Percentiles rank a stretch among this genome's conserved stretches.
phyloP scores from a whole-genome alignment of 2,888 invertebrate genomes.

The Agrochola lychnidis region DNA sequence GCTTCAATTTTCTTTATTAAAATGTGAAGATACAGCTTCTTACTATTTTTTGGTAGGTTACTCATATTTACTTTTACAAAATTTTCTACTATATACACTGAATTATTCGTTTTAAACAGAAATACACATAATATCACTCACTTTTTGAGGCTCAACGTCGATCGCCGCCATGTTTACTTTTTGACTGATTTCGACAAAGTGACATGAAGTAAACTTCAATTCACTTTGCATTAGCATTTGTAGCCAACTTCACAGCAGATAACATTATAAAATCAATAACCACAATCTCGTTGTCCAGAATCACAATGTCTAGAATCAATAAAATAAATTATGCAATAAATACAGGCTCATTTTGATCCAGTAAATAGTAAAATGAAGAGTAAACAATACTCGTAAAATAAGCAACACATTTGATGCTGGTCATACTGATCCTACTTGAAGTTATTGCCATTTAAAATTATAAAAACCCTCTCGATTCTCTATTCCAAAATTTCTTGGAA shows the following conservation, averaged over 20 bases:
- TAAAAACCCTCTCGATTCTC: neutral
- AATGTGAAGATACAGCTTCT: constrained; percentile 10
- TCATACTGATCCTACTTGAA: neutral
- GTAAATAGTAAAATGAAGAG: neutral
- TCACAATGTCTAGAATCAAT: neutral
- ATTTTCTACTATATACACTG: neutral
- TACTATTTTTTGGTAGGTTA: neutral
- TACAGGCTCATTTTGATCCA: too few relatives aligned
- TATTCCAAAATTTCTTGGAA: too few relatives aligned
- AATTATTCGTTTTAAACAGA: constrained; percentile 31
- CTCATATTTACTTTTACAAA: constrained; percentile 14
- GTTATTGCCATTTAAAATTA: constrained; percentile 8
- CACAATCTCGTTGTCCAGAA: too few relatives aligned
- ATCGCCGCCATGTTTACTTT: constrained; percentile 91
- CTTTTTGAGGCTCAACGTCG: constrained; percentile 87
- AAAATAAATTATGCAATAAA: neutral
- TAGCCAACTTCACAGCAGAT: constrained; percentile 67
- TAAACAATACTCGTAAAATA: neutral
- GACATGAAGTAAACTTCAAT: constrained; percentile 65
- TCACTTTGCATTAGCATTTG: constrained; percentile 33
- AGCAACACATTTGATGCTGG: constrained; percentile 14
- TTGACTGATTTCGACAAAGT: constrained; percentile 77
- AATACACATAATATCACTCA: constrained; percentile 74
- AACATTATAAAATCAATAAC: constrained; percentile 35
- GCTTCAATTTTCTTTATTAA: constrained; percentile 58